Evolutionary conservation across 1,140 invertebrate species (phyloP).

Genomic region (Charaxes varanes): DNA sequence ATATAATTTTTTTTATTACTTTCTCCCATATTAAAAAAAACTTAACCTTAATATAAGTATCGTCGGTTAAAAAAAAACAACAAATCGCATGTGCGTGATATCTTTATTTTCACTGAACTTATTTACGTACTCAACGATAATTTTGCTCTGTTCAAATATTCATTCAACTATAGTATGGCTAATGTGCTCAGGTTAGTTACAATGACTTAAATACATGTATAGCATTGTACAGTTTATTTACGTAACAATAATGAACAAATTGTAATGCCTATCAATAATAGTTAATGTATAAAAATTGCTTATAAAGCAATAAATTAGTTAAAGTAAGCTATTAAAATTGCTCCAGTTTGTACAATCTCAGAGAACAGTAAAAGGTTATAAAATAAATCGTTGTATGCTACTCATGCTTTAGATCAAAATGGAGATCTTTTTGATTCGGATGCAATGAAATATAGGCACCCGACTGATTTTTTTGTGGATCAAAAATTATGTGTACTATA

Average conservation of each 20-base stretch:
- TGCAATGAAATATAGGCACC: too few relatives aligned
- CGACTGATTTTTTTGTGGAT: too few relatives aligned
- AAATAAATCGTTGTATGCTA: too few relatives aligned
- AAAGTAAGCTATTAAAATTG: too few relatives aligned
- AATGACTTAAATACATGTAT: conserved; percentile 49
- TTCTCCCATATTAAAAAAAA: too few relatives aligned
- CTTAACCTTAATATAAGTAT: too few relatives aligned
- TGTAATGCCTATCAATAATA: conserved; percentile 35
- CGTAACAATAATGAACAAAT: conserved; percentile 50
- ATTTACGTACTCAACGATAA: conserved; percentile 50
- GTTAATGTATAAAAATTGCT: conserved; percentile 50
- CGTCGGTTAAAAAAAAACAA: conserved; percentile 63
- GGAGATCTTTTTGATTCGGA: too few relatives aligned
- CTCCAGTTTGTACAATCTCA: too few relatives aligned
- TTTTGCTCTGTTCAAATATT: conserved; percentile 59
- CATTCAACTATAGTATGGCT: conserved; percentile 57
- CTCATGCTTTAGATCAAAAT: too few relatives aligned
- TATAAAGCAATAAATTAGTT: conserved; percentile 40
- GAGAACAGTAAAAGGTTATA: too few relatives aligned
- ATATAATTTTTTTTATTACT: too few relatives aligned
- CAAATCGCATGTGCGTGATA: conserved; percentile 65
- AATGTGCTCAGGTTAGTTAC: conserved; percentile 64
- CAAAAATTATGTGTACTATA: too few relatives aligned
- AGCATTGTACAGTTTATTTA: conserved; percentile 37
- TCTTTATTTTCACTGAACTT: conserved; percentile 63